Evolutionary conservation across 2,113 vertebrate species (phyloP), one percentile per base, ranked within the genome.

Genomic region (Ciconia stormi): DNA sequence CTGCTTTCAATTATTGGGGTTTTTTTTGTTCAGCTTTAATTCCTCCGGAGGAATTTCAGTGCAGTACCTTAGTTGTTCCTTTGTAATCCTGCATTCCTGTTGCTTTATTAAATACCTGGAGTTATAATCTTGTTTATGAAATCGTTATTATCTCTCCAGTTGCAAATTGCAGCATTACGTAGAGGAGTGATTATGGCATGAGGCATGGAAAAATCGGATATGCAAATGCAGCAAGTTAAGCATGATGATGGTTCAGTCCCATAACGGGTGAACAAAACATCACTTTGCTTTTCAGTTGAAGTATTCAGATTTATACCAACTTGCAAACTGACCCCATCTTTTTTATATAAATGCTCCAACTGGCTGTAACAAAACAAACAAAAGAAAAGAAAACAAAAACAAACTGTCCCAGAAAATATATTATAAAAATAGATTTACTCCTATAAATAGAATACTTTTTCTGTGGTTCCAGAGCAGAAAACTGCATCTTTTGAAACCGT

Each of bases 131-230:
- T 95, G 76, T 95, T 98, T 96, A 90, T 96, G 92, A 95, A 93
- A 97, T 97, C 47, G 30, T 95, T 89, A 97, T 97, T 97, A 97
- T 96, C 94, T 97, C 94, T 97, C 87, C 90, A 95, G 94, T 97
- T 97, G 92, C 90, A 95, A 98, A 97, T 92, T 96, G 91, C 92
- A 82, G 82, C 76, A 10, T 93, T 95, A 93, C n/a, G 4, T 97
- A 94, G 94, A 96, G 91, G 94, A 94, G 93, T 82, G 96, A 93
- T 97, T 97, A 92, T 95, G 89, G 89, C 77, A 90, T n/a, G 66
- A 97, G 89, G 87, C 86, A 85, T 21, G 85, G 92, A 93, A 97
- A 96, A 96, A 94, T 95, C 27, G 20, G 87, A 85, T 93, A 90
- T 95, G 96, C 89, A 95, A 93, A 97, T 96, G 55, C 74, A 87